Evolutionary conservation across 2,888 invertebrate genomes (phyloP).

Genomic region (Criorhina ranunculi): DNA sequence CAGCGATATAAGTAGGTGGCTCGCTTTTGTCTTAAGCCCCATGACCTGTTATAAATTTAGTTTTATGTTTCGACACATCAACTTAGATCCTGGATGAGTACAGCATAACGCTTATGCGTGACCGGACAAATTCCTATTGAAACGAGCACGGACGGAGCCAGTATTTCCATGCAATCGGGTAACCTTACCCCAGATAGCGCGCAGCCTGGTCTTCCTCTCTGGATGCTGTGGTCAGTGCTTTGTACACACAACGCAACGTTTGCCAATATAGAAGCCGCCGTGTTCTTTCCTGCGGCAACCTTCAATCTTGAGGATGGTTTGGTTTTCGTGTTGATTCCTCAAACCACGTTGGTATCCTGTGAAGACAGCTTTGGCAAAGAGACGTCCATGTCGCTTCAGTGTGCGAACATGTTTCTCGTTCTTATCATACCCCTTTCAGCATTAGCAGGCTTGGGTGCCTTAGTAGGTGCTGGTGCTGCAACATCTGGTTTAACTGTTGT

Average conservation of each 20-base stretch:
- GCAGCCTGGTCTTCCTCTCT: conserved; percentile 93
- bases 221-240: conserved; percentile 95
- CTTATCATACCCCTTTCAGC: conserved; percentile 81
- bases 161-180: conserved; percentile 98
- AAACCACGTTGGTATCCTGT: conserved; percentile 97
- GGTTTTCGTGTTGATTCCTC: conserved; percentile 98
- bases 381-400: conserved; percentile 89
- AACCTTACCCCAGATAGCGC: conserved; percentile 99
- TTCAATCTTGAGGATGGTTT: conserved; percentile 97
- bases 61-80: conserved; percentile 79
- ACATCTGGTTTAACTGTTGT: conserved; percentile 83
- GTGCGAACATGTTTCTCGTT: conserved; percentile 81
- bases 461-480: conserved; percentile 79
- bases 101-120: conserved; percentile 97
- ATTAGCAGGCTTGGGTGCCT: conserved; percentile 82
- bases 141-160: conserved; percentile 98
- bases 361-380: conserved; percentile 99
- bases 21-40: too few species aligned
- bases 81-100: conserved; percentile 92
- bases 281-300: conserved; percentile 92
- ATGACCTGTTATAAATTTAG: conserved; percentile 80
- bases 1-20: too few species aligned
- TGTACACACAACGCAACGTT: conserved; percentile 99
- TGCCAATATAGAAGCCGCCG: conserved; percentile 97
- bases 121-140: conserved; percentile 98